Evolutionary conservation across 2,888 invertebrate genomes (phyloP).

Genomic region (Lepidonotus clava): DNA sequence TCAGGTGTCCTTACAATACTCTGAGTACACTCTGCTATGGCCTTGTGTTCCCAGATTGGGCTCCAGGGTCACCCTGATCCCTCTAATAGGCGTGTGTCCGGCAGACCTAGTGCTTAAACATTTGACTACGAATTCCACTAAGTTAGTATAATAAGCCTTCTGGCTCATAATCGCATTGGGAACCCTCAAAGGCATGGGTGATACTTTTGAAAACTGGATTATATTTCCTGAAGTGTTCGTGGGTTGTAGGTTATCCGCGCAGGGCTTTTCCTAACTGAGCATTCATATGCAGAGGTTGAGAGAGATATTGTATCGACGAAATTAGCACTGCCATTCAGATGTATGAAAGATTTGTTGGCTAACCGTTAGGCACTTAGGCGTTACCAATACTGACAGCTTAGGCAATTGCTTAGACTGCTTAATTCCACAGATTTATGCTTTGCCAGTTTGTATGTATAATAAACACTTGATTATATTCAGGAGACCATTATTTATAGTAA

Average conservation of each 20-base stretch:
- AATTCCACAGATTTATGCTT: too few species aligned
- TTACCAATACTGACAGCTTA: too few species aligned
- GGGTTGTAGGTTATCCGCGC: not conserved
- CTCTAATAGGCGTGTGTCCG: not conserved
- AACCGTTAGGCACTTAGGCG: too few species aligned
- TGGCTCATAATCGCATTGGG: not conserved
- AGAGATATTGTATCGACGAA: too few species aligned
- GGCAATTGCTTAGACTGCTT: too few species aligned
- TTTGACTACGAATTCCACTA: not conserved
- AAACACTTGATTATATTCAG: too few species aligned
- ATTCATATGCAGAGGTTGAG: too few species aligned
- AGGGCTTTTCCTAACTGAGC: too few species aligned
- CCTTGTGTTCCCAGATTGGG: not conserved
- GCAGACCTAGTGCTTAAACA: not conserved
- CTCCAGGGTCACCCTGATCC: slow-evolving; percentile 5
- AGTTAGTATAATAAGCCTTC: not conserved
- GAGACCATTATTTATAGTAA: too few species aligned
- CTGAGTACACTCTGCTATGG: not conserved
- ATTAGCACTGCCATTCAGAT: too few species aligned
- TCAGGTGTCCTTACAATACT: not conserved
- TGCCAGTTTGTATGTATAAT: too few species aligned
- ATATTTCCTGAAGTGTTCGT: not conserved
- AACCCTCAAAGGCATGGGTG: not conserved
- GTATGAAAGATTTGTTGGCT: too few species aligned
- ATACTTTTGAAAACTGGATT: slow-evolving; percentile 13